Conservation (phyloP, 1,140 invertebrate species). For the Ooceraea biroi region DNA sequence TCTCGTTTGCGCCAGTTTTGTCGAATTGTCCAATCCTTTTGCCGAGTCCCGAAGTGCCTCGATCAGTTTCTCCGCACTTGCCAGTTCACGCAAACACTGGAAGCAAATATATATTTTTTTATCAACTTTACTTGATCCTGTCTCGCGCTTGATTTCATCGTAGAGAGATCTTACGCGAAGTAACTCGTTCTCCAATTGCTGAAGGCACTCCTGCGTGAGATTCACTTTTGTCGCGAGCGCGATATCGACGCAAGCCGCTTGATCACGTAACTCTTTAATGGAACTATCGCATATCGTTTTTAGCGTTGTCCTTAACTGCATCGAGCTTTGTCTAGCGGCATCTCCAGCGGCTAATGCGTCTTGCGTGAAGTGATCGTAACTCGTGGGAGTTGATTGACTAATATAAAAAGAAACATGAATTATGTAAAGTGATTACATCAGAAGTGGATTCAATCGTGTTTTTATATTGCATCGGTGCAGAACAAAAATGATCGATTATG, state of each 20-base stretch:
- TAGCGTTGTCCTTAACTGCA: slow-evolving; percentile 88
- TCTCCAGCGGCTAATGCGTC: slow-evolving; percentile 89
- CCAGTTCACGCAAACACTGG: slow-evolving; percentile 88
- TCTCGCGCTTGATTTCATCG: slow-evolving; percentile 1
- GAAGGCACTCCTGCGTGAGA: slow-evolving; percentile 89
- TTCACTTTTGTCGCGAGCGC: slow-evolving; percentile 89
- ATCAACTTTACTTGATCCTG: neutral
- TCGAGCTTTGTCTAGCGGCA: slow-evolving; percentile 88
- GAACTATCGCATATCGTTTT: slow-evolving; percentile 89
- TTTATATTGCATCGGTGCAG: neutral
- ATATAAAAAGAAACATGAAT: slow-evolving; percentile 44
- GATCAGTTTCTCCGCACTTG: slow-evolving; percentile 90
- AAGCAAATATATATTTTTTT: slow-evolving; percentile 66
- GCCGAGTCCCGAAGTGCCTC: slow-evolving; percentile 88
- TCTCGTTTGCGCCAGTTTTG: slow-evolving; percentile 93
- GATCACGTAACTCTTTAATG: slow-evolving; percentile 90
- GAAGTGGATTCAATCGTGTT: neutral
- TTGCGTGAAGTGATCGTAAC: slow-evolving; percentile 90
- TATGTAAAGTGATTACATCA: neutral
- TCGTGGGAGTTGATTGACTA: slow-evolving; percentile 89
- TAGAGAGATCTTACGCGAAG: slow-evolving; percentile 85
- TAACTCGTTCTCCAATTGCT: slow-evolving; percentile 89
- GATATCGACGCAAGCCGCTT: slow-evolving; percentile 91
- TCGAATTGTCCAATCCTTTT: slow-evolving; percentile 89
- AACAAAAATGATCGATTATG: neutral